A percentile compares a stretch with the other conserved stretches of the same genome.
Conservation (phyloP, 2,113 vertebrate species). For the Ictalurus furcatus region DNA sequence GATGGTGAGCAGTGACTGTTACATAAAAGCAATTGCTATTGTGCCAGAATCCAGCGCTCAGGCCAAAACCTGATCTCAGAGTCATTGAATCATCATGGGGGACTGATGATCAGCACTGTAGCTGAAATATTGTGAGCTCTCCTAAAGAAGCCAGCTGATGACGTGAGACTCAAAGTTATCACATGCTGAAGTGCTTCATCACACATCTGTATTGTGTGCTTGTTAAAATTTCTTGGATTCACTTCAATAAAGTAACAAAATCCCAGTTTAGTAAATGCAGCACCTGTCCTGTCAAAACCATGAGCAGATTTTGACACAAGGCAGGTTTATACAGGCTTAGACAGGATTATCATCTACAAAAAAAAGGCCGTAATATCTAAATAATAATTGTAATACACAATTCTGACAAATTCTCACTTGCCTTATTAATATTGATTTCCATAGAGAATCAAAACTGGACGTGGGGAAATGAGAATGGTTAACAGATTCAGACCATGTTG, state of each 20-base stretch:
- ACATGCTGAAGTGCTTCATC: conserved; percentile 20
- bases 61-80: conserved; percentile 53
- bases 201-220: conserved; percentile 15
- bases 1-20: conserved; percentile 52
- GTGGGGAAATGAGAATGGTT: not conserved
- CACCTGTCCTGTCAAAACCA: conserved; percentile 22
- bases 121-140: conserved; percentile 20
- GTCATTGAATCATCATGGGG: conserved; percentile 28
- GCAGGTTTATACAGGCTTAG: no score
- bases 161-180: not conserved
- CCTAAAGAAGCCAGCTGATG: conserved; percentile 20
- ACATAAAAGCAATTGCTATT: conserved; percentile 46
- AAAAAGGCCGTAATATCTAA: no score
- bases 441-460: not conserved
- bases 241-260: conserved; percentile 35
- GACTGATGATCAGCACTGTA: conserved; percentile 35
- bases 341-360: not conserved
- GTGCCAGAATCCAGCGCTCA: conserved; percentile 25
- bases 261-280: not conserved
- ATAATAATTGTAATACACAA: not conserved
- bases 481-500: not conserved
- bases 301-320: not conserved
- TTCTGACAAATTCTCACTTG: not conserved
- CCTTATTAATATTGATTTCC: not conserved
- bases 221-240: conserved; percentile 37